Conservation (phyloP, 2,113 vertebrate species). For the Zosterops lateralis region DNA sequence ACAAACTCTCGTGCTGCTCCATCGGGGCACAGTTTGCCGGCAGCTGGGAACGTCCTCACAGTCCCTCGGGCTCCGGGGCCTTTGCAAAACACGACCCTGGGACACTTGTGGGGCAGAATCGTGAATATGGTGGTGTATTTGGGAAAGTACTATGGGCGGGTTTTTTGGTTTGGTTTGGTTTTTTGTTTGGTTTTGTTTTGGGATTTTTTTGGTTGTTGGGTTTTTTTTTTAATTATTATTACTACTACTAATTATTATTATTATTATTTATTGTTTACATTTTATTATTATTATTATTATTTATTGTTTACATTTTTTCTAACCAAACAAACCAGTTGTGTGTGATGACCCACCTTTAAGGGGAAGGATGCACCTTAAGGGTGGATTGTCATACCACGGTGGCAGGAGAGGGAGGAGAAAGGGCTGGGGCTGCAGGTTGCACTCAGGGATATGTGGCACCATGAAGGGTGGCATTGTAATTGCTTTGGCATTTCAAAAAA, state of each 20-base stretch:
- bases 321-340: neutral
- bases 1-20: accelerated
- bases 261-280: no score
- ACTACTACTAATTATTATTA: no score
- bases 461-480: accelerated
- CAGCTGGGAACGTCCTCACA: accelerated
- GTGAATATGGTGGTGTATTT: neutral
- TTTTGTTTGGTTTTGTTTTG: neutral
- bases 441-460: neutral
- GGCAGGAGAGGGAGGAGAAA: neutral
- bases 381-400: neutral
- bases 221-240: no score
- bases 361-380: neutral
- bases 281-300: no score
- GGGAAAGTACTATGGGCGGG: neutral
- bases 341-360: no score
- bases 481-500: neutral
- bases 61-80: neutral
- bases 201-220: no score
- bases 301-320: neutral
- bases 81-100: neutral
- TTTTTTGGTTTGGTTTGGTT: no score
- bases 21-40: accelerated
- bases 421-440: neutral
- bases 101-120: accelerated